Conservation (phyloP, 2,888 invertebrate species). For the Mimas tiliae region DNA sequence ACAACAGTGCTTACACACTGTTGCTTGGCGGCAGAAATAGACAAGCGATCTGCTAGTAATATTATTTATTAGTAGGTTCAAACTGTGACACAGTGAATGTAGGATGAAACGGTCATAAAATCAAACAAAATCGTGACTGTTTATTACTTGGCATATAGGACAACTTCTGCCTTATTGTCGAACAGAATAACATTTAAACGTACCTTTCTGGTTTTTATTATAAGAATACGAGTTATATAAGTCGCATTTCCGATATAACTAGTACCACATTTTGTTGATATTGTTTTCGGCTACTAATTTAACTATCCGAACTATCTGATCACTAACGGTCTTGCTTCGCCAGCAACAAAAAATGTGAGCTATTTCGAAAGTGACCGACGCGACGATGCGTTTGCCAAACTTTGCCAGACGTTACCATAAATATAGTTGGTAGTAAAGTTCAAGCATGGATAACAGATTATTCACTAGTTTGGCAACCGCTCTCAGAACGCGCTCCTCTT, state of each 20-base stretch:
- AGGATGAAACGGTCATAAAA: not conserved
- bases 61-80: not conserved
- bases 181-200: not conserved
- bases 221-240: not conserved
- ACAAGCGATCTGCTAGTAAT: not conserved
- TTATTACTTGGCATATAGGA: not conserved
- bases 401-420: slow-evolving; percentile 16
- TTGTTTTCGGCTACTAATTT: not conserved
- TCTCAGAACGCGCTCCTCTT: not conserved
- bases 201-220: no score
- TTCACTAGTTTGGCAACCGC: slow-evolving; percentile 11
- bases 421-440: slow-evolving; percentile 13
- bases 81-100: not conserved
- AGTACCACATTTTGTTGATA: not conserved
- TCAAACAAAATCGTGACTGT: slow-evolving; percentile 11
- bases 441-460: slow-evolving; percentile 16
- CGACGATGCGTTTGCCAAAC: slow-evolving; percentile 13
- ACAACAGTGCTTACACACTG: no score
- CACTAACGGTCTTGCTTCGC: not conserved
- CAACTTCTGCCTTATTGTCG: not conserved
- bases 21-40: no score
- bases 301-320: not conserved
- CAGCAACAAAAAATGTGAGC: slow-evolving; percentile 4
- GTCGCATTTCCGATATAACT: not conserved
- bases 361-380: not conserved